Evolutionary conservation across 2,113 vertebrate genomes (phyloP).

Genomic region (Thamnaconus septentrionalis): DNA sequence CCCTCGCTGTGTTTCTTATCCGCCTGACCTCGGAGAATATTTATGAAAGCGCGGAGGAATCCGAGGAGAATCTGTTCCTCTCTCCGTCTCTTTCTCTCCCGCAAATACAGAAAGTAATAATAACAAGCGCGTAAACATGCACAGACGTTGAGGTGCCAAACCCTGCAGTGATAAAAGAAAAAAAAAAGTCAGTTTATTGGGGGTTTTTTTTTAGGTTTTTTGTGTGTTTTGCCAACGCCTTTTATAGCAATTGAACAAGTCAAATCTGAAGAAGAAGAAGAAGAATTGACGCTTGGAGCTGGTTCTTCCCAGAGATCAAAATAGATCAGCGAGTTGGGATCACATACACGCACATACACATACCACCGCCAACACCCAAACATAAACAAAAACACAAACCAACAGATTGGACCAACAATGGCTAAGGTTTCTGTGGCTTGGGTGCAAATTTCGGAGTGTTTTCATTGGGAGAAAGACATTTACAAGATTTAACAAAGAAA

Average conservation of each 20-base stretch:
- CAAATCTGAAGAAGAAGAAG: not conserved
- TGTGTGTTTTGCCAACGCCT: slow-evolving; percentile 22
- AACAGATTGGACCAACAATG: too few relatives aligned
- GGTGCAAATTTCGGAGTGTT: too few relatives aligned
- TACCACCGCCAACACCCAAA: slow-evolving; percentile 38
- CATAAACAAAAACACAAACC: not conserved
- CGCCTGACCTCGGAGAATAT: slow-evolving; percentile 55
- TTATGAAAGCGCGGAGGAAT: slow-evolving; percentile 32
- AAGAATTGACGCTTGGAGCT: too few relatives aligned
- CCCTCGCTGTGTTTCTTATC: slow-evolving; percentile 48
- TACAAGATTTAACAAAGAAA: too few relatives aligned
- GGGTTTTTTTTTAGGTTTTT: slow-evolving; percentile 13
- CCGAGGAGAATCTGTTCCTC: not conserved
- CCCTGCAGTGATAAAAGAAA: too few relatives aligned
- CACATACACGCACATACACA: slow-evolving; percentile 44
- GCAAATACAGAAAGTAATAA: slow-evolving; percentile 41
- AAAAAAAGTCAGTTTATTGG: slow-evolving; percentile 1
- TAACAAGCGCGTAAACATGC: slow-evolving; percentile 31
- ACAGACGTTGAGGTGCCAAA: slow-evolving; percentile 10
- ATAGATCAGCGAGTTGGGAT: too few relatives aligned
- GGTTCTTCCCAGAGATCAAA: too few relatives aligned
- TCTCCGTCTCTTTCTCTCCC: slow-evolving; percentile 16
- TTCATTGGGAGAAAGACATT: too few relatives aligned
- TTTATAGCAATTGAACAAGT: slow-evolving; percentile 42
- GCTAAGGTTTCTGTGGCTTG: too few relatives aligned